Conservation (phyloP, 2,888 invertebrate genomes). For the Drosophila paranaensis region DNA sequence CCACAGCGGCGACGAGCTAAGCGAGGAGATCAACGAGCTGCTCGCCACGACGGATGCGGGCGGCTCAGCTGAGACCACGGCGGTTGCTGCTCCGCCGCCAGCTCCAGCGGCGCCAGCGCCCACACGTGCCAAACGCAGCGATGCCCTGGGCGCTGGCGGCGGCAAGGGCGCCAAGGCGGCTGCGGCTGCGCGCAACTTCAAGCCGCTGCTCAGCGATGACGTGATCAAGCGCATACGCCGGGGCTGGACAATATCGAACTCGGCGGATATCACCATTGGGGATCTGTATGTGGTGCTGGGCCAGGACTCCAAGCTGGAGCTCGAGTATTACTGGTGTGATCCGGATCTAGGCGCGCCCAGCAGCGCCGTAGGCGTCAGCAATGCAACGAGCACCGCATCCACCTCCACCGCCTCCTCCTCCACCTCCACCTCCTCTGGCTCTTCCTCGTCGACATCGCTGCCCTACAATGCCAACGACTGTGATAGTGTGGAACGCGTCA, state of each 20-base stretch:
- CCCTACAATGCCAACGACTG: constrained; percentile 78
- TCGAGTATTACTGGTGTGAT: constrained; percentile 93
- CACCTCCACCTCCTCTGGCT: constrained; percentile 1
- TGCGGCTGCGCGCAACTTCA: constrained; percentile 73
- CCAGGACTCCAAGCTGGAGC: constrained; percentile 89
- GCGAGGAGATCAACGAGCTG: constrained; percentile 77
- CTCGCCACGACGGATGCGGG: constrained; percentile 40
- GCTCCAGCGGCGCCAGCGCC: constrained; percentile 15
- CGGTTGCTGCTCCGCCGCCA: constrained; percentile 5
- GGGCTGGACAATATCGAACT: constrained; percentile 93
- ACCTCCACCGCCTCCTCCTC: constrained; percentile 14
- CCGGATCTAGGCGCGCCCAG: constrained; percentile 69
- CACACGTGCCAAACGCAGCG: constrained; percentile 54
- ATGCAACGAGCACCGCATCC: constrained; percentile 10
- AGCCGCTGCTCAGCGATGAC: constrained; percentile 83
- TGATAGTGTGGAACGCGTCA: constrained; percentile 76
- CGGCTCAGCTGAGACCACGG: constrained; percentile 11
- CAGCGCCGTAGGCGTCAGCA: constrained; percentile 37
- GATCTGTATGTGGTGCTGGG: constrained; percentile 95
- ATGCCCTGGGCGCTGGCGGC: constrained; percentile 24
- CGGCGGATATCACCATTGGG: constrained; percentile 93
- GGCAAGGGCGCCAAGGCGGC: constrained; percentile 55
- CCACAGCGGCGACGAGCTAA: constrained; percentile 75
- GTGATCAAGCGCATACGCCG: constrained; percentile 83
- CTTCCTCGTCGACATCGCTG: constrained; percentile 46